Evolutionary conservation across 2,797 vertebrate genomes (phyloP), one percentile per base, ranked within the genome.

Genomic region (Rhadinocentrus ornatus): DNA sequence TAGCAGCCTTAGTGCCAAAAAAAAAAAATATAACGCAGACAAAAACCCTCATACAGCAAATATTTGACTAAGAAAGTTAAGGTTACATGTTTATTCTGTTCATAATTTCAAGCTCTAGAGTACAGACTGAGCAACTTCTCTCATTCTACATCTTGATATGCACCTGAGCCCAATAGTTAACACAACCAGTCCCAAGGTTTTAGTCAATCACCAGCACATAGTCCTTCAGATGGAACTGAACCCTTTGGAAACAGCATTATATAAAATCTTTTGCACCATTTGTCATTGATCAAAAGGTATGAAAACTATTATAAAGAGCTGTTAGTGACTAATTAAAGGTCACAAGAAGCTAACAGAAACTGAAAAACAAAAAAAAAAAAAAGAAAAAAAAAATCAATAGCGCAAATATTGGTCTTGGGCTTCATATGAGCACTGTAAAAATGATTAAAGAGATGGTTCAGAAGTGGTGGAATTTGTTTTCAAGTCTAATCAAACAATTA

Each of bases 241-340:
- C 85, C 77, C 76, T 75, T 82, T 74, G 1, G 61, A 72, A 62
- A 35, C 20, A n/a, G 73, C 83, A 85, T 73, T 83, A 69, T 59
- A 88, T 83, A 74, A 88, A 75, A 70, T 76, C 57, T n/a, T n/a
- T n/a, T n/a, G 12, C 59, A 54, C 68, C 26, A 9, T 75, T 83
- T 87, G 72, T 75, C 77, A 86, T 88, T 81, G 88, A 91, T 90
- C 87, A 88, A 62, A 88, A 69, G 69, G 73, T 86, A 89, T 91
- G 86, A 86, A 86, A 86, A 85, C 74, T 63, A 76, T 86, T 80
- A 89, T 62, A 78, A 82, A 84, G 75, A 87, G 86, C 69, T 78
- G 72, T 89, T 84, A 70, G 71, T 58, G 6, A 90, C 80, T 84
- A 85, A 91, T 90, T 87, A 82, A 85, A 89, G 83, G 85, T 86